Percentiles rank a stretch among this genome's conserved stretches.
These are phyloP conservation scores for Gallirallus australis DNA, from an alignment of 2,797 vertebrate genomes.

Conservation along the genomic window DNA sequence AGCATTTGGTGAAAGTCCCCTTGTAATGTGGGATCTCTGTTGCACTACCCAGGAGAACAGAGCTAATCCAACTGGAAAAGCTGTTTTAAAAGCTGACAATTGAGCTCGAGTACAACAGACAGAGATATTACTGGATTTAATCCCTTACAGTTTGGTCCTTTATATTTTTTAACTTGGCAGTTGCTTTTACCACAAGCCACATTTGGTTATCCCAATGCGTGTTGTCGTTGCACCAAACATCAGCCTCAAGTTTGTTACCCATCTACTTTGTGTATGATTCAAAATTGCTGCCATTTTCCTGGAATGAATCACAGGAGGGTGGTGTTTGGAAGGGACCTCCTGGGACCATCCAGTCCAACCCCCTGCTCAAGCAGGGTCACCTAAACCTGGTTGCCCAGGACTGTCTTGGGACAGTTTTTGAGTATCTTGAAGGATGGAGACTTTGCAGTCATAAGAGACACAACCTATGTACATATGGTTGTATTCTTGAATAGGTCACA, in stretches of 20 bases:
- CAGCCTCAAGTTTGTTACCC: background rate
- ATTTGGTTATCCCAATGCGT: background rate
- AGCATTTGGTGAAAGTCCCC: background rate
- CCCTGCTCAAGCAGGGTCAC: background rate
- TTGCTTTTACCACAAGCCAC: background rate
- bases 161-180: background rate
- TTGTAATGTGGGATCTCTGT: background rate
- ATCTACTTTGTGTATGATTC: background rate
- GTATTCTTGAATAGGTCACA: background rate
- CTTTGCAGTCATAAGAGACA: background rate
- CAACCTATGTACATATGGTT: accelerated
- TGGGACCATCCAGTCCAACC: background rate
- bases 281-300: background rate
- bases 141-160: background rate
- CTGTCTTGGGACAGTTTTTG: background rate
- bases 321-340: background rate
- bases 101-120: background rate
- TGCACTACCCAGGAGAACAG: background rate
- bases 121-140: background rate
- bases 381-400: background rate
- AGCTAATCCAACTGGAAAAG: background rate
- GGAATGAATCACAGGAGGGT: background rate
- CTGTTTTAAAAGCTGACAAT: background rate
- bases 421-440: background rate
- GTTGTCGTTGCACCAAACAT: background rate